Evolutionary conservation across 1,140 invertebrate genomes (phyloP), one percentile per base, ranked within the genome.

Genomic region (Micrasema longulum): DNA sequence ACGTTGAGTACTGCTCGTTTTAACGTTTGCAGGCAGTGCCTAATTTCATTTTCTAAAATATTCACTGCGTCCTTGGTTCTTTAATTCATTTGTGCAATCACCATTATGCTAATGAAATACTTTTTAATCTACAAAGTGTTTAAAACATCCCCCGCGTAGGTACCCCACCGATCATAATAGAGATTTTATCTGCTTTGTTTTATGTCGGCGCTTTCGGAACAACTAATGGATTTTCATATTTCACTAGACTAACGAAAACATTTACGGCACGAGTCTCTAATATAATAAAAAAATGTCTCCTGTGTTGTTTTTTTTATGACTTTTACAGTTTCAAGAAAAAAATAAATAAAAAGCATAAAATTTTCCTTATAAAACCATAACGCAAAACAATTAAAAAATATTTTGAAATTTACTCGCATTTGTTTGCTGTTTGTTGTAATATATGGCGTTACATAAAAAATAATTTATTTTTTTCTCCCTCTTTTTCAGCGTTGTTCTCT

Each of bases 161-260:
- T 31, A 31, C 26, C 26, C 26, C 14, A 6, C 14, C 22, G 14
- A 60, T 60, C 55, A 38, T 43, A 60, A 43, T 22, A 22, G 55
- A 60, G 55, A 60, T 60, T 41, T 60, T 60, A 60, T 60, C 55
- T 10, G 55, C 5, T 18, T 31, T 60, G 35, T 38, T 60, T 38
- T 60, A 41, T 60, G 50, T 53, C 14, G 31, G n/a, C 53, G 36
- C 35, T 16, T 31, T 20, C 35, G 55, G 36, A 11, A 16, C 55
- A 22, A 43, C 55, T 41, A 60, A 60, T 60, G 55, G 55, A 41
- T 60, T 57, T 57, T 57, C 53, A 57, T 57, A 57, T 57, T 60
- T 60, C 22, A 60, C 55, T 60, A 60, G 55, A 60, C 55, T 41
- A 43, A 41, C 12, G 55, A 10, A 20, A 22, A 60, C 55, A 60